phyloP scores from a whole-genome alignment of 2,797 vertebrate genomes.

The Luscinia luscinia region DNA sequence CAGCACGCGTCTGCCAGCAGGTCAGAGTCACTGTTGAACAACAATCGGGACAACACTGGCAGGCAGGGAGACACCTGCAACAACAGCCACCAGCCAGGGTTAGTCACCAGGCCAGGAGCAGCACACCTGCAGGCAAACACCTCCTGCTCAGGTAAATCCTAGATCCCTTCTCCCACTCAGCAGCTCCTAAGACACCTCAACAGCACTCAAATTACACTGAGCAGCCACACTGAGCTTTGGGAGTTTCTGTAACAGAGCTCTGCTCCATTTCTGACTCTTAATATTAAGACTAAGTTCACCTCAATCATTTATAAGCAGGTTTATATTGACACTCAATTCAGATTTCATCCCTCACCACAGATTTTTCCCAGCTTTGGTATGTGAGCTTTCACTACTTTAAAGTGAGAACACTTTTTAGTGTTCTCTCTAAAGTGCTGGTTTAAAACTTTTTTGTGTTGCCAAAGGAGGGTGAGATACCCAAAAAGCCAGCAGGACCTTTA shows the following conservation, averaged over 20 bases:
- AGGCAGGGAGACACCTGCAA: constrained; percentile 94
- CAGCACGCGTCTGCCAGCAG: constrained; percentile 97
- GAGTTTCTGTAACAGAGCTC: neutral
- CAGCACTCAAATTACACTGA: neutral
- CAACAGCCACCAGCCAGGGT: constrained; percentile 20
- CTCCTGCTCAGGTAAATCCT: neutral
- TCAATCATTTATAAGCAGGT: fast-evolving
- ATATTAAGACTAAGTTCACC: neutral
- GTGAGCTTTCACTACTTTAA: neutral
- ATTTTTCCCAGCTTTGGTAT: neutral
- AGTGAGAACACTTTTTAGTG: neutral
- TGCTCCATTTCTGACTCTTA: neutral
- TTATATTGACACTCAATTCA: neutral
- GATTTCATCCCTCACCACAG: neutral
- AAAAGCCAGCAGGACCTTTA: neutral
- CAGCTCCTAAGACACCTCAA: neutral
- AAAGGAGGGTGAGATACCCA: neutral
- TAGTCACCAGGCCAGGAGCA: neutral
- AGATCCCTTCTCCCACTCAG: neutral
- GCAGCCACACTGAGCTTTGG: neutral
- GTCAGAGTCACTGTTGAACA: constrained; percentile 98
- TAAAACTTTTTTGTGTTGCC: neutral
- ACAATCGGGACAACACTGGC: constrained; percentile 92
- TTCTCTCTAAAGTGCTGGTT: neutral
- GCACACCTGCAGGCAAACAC: neutral